Conservation (phyloP, 2,113 vertebrate genomes). For the Gobius niger region DNA sequence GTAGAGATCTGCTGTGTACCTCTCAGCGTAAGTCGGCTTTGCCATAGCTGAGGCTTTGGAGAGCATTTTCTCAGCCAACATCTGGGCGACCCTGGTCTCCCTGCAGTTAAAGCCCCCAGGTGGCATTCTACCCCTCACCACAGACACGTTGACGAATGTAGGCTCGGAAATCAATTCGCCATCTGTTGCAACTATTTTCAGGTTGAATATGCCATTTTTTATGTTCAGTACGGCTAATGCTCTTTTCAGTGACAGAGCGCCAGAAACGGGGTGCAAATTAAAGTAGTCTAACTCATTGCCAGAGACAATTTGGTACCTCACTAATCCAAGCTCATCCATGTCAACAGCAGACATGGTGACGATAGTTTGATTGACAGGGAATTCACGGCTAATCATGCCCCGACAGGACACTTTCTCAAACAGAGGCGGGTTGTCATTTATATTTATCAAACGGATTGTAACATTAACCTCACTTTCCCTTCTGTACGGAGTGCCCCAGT, state of each 20-base stretch:
- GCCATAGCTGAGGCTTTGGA: constrained; percentile 86
- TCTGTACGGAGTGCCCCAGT: constrained; percentile 95
- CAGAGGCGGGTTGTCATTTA: constrained; percentile 93
- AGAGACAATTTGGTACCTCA: constrained; percentile 89
- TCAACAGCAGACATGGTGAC: constrained; percentile 94
- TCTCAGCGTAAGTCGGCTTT: constrained; percentile 80
- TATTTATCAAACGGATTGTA: constrained; percentile 86
- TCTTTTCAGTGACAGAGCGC: constrained; percentile 87
- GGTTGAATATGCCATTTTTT: constrained; percentile 84
- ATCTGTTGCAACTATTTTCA: constrained; percentile 89
- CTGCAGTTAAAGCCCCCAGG: constrained; percentile 87
- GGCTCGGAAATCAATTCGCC: constrained; percentile 90
- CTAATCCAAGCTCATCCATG: constrained; percentile 89
- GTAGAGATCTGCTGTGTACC: constrained; percentile 83
- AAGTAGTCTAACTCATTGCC: constrained; percentile 95
- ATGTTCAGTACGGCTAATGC: constrained; percentile 80
- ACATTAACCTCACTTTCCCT: constrained; percentile 93
- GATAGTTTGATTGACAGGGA: constrained; percentile 86
- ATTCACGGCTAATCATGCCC: constrained; percentile 89
- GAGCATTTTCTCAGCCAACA: constrained; percentile 90
- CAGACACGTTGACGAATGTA: constrained; percentile 91
- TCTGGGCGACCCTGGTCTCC: constrained; percentile 91
- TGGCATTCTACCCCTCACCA: constrained; percentile 86
- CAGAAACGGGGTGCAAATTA: constrained; percentile 88
- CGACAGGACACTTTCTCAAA: constrained; percentile 94